phyloP scores from a whole-genome alignment of 2,888 invertebrate genomes.

The Tricholauxania praeusta region DNA sequence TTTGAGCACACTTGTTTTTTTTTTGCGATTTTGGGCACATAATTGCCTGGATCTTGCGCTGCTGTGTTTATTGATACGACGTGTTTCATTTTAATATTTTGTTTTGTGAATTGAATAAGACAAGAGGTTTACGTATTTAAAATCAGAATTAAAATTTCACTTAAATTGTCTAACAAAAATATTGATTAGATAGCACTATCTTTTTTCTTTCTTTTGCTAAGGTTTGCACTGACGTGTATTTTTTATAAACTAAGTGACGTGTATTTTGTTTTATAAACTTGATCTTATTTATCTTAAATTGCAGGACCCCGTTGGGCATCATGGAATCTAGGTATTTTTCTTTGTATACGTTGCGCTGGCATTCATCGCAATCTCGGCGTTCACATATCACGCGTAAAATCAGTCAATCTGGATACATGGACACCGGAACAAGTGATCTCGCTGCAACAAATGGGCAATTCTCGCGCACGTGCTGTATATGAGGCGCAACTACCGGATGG shows the following conservation, averaged over 20 bases:
- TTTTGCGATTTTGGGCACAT: no score
- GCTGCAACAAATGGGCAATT: constrained; percentile 98
- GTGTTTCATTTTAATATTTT: no score
- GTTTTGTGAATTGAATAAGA: no score
- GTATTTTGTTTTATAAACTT: no score
- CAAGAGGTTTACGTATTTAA: no score
- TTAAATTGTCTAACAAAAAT: no score
- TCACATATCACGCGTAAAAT: constrained; percentile 98
- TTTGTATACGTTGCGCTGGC: constrained; percentile 98
- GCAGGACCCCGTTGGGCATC: constrained; percentile 99
- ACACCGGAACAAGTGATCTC: constrained; percentile 96
- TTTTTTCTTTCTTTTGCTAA: background rate
- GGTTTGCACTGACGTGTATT: background rate
- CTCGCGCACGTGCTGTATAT: constrained; percentile 94
- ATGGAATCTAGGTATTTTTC: constrained; percentile 98
- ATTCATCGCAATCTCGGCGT: constrained; percentile 99
- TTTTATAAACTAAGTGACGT: background rate
- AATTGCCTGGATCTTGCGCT: no score
- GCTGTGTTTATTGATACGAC: no score
- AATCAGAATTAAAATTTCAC: no score
- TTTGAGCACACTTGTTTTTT: no score
- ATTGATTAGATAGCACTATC: no score
- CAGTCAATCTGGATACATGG: constrained; percentile 98
- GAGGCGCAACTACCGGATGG: constrained; percentile 97
- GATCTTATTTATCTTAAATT: constrained; percentile 9